phyloP scores from a whole-genome alignment of 2,797 vertebrate genomes.

The Gallirallus australis region DNA sequence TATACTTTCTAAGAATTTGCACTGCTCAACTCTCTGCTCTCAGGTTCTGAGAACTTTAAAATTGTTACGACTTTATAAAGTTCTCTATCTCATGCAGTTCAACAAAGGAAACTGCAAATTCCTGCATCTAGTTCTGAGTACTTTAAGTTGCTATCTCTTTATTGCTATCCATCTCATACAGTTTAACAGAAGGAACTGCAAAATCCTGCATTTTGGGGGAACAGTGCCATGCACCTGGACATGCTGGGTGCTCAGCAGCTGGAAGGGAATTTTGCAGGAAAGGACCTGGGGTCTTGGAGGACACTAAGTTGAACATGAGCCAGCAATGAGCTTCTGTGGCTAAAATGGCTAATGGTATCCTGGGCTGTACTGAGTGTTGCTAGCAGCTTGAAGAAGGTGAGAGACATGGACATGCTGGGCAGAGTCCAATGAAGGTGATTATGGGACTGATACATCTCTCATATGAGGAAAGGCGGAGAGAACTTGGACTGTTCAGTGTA shows the following conservation, averaged over 20 bases:
- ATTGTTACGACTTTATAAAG: no score
- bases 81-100: no score
- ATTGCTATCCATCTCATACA: neutral
- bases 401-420: neutral
- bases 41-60: neutral
- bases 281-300: neutral
- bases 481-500: neutral
- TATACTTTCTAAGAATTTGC: neutral
- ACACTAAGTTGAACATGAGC: neutral
- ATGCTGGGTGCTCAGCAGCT: neutral
- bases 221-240: neutral
- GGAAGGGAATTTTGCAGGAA: neutral
- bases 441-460: neutral
- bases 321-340: rapidly evolving
- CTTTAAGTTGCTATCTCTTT: neutral
- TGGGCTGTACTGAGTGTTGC: neutral
- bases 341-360: neutral
- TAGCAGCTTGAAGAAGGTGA: neutral
- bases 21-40: neutral
- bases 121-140: neutral
- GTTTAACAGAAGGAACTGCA: neutral
- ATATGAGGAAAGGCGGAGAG: neutral
- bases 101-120: no score
- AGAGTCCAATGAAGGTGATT: neutral
- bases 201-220: neutral